A percentile compares a stretch with the other conserved stretches of the same genome.
Conservation (phyloP, 2,888 invertebrate genomes). For the Kuschelorhynchus macadamiae region DNA sequence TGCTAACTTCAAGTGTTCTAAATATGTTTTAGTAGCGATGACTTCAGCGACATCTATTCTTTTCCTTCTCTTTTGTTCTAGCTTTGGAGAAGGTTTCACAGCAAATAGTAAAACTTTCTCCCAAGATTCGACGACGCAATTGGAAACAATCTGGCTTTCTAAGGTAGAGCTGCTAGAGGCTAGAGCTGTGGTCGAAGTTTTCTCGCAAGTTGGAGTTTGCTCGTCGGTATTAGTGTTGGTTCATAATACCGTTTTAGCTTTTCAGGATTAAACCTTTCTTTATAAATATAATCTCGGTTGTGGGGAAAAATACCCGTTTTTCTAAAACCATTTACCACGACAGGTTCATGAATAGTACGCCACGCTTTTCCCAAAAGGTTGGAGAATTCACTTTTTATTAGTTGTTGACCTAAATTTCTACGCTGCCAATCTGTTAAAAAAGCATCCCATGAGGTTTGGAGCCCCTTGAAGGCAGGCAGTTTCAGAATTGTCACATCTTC, state of each 20-base stretch:
- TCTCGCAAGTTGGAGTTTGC: slow-evolving; percentile 1
- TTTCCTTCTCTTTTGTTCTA: too few species aligned
- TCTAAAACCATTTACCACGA: slow-evolving; percentile 7
- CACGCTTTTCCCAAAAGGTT: too few species aligned
- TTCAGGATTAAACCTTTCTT: slow-evolving; percentile 15
- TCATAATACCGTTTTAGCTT: slow-evolving; percentile 11
- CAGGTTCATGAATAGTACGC: neutral
- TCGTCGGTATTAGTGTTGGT: slow-evolving; percentile 2
- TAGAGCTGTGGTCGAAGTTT: slow-evolving; percentile 6
- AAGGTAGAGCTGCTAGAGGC: slow-evolving; percentile 1
- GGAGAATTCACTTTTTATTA: too few species aligned
- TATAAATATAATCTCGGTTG: slow-evolving; percentile 11
- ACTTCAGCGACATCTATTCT: too few species aligned
- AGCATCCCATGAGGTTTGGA: too few species aligned
- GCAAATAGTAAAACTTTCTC: too few species aligned
- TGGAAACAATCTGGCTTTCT: neutral
- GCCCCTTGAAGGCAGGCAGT: too few species aligned
- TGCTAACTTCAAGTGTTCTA: too few species aligned
- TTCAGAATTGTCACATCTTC: slow-evolving; percentile 3
- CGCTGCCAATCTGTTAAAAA: neutral
- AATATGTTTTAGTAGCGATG: too few species aligned
- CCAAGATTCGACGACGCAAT: too few species aligned
- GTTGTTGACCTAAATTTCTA: too few species aligned
- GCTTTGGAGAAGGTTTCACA: too few species aligned
- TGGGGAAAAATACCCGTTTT: slow-evolving; percentile 11